Evolutionary conservation across 2,888 invertebrate species (phyloP).

Genomic region (Ormyrus nitidulus): DNA sequence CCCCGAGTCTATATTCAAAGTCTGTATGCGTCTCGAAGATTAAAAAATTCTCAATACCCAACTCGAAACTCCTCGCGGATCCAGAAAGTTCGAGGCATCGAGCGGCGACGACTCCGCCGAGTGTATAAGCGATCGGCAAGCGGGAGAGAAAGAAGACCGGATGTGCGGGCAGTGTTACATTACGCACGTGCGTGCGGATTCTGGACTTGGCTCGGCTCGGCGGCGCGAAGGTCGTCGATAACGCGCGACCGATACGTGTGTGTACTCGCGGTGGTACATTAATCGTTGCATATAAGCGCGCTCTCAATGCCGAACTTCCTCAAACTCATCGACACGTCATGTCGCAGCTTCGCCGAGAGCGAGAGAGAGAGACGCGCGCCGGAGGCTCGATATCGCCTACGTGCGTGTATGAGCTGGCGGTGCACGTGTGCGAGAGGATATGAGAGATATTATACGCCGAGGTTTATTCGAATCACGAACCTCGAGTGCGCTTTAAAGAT

Average conservation of each 20-base stretch:
- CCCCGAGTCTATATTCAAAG: too few relatives aligned
- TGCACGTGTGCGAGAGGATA: conserved; percentile 1
- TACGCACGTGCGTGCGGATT: neutral
- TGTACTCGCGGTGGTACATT: neutral
- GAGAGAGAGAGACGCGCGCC: too few relatives aligned
- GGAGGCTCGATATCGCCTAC: neutral
- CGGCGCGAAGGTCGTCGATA: conserved; percentile 21
- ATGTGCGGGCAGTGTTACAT: conserved; percentile 17
- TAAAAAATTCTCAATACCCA: too few relatives aligned
- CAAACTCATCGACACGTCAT: conserved; percentile 49
- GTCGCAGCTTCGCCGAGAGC: conserved; percentile 8
- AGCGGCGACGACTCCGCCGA: neutral
- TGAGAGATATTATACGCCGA: conserved; percentile 5
- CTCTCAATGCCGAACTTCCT: conserved; percentile 40
- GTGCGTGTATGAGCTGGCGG: neutral
- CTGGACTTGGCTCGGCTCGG: neutral
- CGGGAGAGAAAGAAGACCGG: conserved; percentile 16
- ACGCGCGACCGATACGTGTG: conserved; percentile 3
- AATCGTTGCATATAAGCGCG: neutral
- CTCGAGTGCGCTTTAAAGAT: too few relatives aligned
- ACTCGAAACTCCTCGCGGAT: too few relatives aligned
- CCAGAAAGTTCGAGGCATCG: neutral
- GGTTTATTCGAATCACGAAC: neutral
- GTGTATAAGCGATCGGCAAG: neutral
- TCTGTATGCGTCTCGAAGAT: too few relatives aligned